A percentile compares a stretch with the other conserved stretches of the same genome.
Conservation (phyloP, 2,797 vertebrate species). For the Myotis myotis region DNA sequence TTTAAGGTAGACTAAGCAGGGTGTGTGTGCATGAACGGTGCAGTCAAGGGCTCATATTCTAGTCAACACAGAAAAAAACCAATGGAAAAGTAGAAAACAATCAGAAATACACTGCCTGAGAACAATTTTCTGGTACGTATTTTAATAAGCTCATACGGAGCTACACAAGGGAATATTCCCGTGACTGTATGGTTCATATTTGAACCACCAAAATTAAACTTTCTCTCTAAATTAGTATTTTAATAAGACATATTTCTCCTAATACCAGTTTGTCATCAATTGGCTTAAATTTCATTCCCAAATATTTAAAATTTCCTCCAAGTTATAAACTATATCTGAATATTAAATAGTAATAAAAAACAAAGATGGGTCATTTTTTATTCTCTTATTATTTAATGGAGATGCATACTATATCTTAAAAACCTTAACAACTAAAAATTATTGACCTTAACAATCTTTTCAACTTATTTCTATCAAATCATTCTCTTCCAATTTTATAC, state of each 20-base stretch:
- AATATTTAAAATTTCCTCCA: neutral
- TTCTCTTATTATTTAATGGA: neutral
- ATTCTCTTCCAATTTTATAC: neutral
- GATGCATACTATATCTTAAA: neutral
- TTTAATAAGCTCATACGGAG: neutral
- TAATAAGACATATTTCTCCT: neutral
- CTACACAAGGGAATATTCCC: neutral
- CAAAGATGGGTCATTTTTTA: conserved; percentile 20
- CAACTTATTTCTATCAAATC: neutral
- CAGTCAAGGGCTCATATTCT: neutral
- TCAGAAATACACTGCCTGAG: neutral
- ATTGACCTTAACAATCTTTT: neutral
- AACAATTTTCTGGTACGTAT: neutral
- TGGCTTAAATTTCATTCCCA: neutral
- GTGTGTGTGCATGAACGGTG: neutral
- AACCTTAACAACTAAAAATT: neutral
- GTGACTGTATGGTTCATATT: neutral
- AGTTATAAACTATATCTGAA: neutral
- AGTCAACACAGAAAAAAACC: conserved; percentile 26
- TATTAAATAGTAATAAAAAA: neutral
- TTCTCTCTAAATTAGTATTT: neutral
- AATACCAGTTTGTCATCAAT: neutral
- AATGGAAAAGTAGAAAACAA: neutral
- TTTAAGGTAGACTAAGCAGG: neutral
- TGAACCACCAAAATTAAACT: conserved; percentile 2